Base-by-base conservation (phyloP, 2,797 vertebrate genomes). In the Macropodus opercularis region DNA sequence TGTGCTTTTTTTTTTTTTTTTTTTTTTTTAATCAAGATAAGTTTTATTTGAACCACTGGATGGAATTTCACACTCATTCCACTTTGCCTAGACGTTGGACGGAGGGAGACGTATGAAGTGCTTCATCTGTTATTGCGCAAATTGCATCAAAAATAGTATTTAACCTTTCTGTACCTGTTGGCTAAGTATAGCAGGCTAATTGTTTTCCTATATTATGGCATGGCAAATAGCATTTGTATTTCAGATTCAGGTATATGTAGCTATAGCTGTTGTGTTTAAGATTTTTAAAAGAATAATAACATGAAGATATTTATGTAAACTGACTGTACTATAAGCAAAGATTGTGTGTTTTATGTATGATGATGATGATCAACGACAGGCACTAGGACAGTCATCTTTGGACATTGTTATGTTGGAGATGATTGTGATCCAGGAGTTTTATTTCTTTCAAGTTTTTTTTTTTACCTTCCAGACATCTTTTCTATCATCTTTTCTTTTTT, bases 141-240 rank as follows among this genome's bases (percentile, higher is more conserved):
- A 93, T 95, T 94, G 95, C 97, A 96, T 97, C 93, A 82, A 83
- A 95, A 95, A 87, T 83, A 90, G 83, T 98, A 98, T 98, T 98
- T 98, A 97, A 98, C 95, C 95, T 94, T 97, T 97, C 96, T 97
- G 94, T 96, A 96, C 95, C 96, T 95, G 96, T 98, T 95, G 88
- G 95, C 96, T 97, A 95, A 95, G 95, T 97, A 96, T 97, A 93
- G 91, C 88, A 89, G 86, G 88, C 91, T 92, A 95, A 95, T 98
- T 96, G 96, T 98, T 98, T 98, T 97, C 96, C 95, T 98, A 96
- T 96, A 94, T 96, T 96, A 97, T 94, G 96, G 97, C 97, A 99
- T 99, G 97, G 96, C 95, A 94, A 93, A 97, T 98, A 98, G 96
- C 96, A 94, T 98, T 97, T 96, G 95, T 98, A 97, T 96, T 92